phyloP scores from a whole-genome alignment of 1,140 invertebrate genomes.

The Drosophila yakuba region DNA sequence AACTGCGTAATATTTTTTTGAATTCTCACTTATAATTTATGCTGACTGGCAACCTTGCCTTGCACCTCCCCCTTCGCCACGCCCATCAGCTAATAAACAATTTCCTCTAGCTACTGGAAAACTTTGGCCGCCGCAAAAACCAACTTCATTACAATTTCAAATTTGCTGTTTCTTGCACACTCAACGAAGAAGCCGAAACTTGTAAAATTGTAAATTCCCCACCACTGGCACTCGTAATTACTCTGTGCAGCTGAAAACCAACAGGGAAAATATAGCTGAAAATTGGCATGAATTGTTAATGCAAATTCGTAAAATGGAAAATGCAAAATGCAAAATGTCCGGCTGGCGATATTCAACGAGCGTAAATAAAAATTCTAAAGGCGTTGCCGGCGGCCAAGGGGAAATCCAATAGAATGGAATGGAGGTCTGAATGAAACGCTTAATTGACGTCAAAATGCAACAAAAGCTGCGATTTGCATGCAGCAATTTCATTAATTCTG shows the following conservation, averaged over 20 bases:
- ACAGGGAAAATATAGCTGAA: constrained; percentile 24
- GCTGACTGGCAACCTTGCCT: constrained; percentile 12
- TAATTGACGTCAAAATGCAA: constrained; percentile 60
- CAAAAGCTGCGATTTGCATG: constrained; percentile 57
- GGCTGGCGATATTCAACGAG: constrained; percentile 11
- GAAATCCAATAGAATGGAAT: constrained; percentile 17
- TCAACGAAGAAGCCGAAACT: constrained; percentile 43
- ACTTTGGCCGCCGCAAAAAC: constrained; percentile 54
- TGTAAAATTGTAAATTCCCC: constrained; percentile 40
- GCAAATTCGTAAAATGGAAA: constrained; percentile 56
- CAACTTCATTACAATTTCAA: constrained; percentile 69
- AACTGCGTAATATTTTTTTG: constrained; percentile 6
- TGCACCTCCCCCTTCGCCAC: neutral
- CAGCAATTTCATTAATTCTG: constrained; percentile 53
- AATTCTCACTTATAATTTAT: constrained; percentile 23
- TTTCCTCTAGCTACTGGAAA: constrained; percentile 47
- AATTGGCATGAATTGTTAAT: constrained; percentile 63
- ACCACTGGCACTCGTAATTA: constrained; percentile 52
- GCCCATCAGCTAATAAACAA: constrained; percentile 55
- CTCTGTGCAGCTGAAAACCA: constrained; percentile 24
- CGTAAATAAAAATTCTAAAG: constrained; percentile 37
- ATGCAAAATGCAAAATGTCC: constrained; percentile 32
- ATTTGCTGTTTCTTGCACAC: constrained; percentile 56
- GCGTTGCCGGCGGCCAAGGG: constrained; percentile 14
- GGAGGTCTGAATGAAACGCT: constrained; percentile 29